phyloP scores from a whole-genome alignment of 2,888 invertebrate genomes.

The Lysandra bellargus region DNA sequence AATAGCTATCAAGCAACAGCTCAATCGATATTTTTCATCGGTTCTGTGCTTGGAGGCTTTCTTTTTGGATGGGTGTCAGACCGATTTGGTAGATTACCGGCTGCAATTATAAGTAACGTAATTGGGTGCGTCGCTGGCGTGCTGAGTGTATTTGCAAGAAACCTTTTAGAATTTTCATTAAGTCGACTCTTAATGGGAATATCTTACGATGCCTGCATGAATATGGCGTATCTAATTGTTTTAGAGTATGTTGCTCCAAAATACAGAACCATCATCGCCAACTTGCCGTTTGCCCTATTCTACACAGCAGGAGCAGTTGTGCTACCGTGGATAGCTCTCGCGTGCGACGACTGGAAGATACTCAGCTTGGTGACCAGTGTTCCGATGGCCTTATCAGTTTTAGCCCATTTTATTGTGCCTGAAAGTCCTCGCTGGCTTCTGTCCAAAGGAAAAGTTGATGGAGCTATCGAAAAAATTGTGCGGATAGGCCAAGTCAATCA shows the following conservation, averaged over 20 bases:
- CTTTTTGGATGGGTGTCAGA: slow-evolving; percentile 61
- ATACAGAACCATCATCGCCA: slow-evolving; percentile 60
- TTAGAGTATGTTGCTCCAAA: slow-evolving; percentile 63
- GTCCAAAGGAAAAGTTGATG: slow-evolving; percentile 57
- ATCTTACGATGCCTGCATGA: slow-evolving; percentile 65
- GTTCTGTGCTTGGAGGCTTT: slow-evolving; percentile 62
- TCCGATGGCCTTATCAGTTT: slow-evolving; percentile 53
- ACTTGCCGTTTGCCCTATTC: slow-evolving; percentile 60
- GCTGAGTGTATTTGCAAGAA: slow-evolving; percentile 51
- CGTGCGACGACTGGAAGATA: slow-evolving; percentile 60
- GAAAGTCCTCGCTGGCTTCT: slow-evolving; percentile 67
- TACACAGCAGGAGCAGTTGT: slow-evolving; percentile 49
- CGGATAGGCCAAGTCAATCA: slow-evolving; percentile 56
- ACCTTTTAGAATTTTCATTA: slow-evolving; percentile 53
- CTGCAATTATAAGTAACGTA: slow-evolving; percentile 54
- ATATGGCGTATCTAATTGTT: slow-evolving; percentile 60
- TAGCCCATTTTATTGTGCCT: slow-evolving; percentile 57
- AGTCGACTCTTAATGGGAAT: slow-evolving; percentile 64
- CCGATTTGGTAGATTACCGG: slow-evolving; percentile 60
- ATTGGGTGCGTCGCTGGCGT: slow-evolving; percentile 58
- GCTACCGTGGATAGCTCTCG: slow-evolving; percentile 62
- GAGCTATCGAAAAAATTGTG: slow-evolving; percentile 54
- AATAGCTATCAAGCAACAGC: slow-evolving; percentile 62
- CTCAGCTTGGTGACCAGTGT: slow-evolving; percentile 58
- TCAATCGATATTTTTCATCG: slow-evolving; percentile 61